Base-by-base conservation (phyloP, 2,797 vertebrate genomes). In the Anas capensis region DNA sequence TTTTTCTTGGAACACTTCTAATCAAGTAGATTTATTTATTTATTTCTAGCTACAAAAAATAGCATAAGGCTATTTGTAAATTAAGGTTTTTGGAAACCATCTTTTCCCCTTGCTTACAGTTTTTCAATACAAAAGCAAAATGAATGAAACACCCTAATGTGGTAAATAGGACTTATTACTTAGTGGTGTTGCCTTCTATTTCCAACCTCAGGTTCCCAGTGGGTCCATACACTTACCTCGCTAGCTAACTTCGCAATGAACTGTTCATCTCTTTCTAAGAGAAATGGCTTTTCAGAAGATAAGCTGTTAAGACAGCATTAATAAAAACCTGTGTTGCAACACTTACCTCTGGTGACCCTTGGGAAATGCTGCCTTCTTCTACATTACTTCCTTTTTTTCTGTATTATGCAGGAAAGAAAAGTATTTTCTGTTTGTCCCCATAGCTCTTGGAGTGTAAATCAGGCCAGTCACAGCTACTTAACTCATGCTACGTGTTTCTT, bases 231-330 rank as follows among this genome's bases (percentile, higher is more conserved):
- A 9, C 36, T 86, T 93, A 34, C 60, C 57, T 93, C 2, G 5
- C 40, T 27, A 44, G 60, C 68, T 62, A 57, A 71, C 70, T 89
- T 83, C 51, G 88, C 88, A 93, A 46, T 27, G 57, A 92, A 46
- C 38, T 75, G 61, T 90, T 92, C 86, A 57, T 84, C 86, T 86
- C 64, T 65, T 81, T 80, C 48, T 61, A 49, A 82, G 65, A 86
- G 62, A 86, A 91, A 46, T 68, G 77, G 72, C 44, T 90, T 86
- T 90, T 42, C 51, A 65, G 80, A 70, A 84, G 85, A 87, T 84
- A 94, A 95, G 42, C 85, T 82, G 31, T 90, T 93, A 82, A 92
- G 91, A 56, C 89, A 95, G 91, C 85, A 90, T 90, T 93, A 95
- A 92, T 94, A 82, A 92, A 92, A 88, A 23, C 60, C 53, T 88